Base-by-base conservation (phyloP, 2,888 invertebrate genomes). In the Cyrtodaria siliqua region DNA sequence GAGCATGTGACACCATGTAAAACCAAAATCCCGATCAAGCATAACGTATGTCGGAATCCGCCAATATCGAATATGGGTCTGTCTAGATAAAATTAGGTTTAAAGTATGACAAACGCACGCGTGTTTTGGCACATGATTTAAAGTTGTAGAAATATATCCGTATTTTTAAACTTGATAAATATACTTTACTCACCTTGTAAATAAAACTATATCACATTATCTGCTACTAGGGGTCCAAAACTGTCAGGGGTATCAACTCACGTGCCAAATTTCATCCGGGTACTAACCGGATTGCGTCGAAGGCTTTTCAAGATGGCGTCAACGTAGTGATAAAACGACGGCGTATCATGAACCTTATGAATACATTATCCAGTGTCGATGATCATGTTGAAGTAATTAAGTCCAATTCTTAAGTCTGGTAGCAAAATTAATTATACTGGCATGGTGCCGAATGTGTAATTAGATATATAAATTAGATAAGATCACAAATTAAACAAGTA, bases 341-440 rank as follows among this genome's bases (percentile, higher is more conserved):
- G 26, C 33, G 55, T 72, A 72, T 72, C 59, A 33, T 47, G 27
- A 49, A 18, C 14, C 38, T 38, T 16, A 4, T 12, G 8, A 29
- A 26, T 18, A 20, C 16, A 29, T 38, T 56, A 56, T 56, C 38
- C 38, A 23, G 20, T 26, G 16, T 20, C 12, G 26, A 9, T 23
- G 49, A 61, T 61, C 33, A 26, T 61, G 33, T 27, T 12, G 27
- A 61, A 49, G 61, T 49, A 49, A 61, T 61, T 47, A 49, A 61
- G 27, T 27, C 61, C 23, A 12, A 38, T 12, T 38, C 16, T 12
- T 12, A 8, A 38, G 29, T 24, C n/a, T n/a, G 26, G n/a, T 26
- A n/a, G n/a, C 29, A 63, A 26, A 63, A 72, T 72, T 66, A 66
- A 72, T 72, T 60, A 66, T 29, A n/a, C 53, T 66, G 72, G 72